phyloP scores from a whole-genome alignment of 1,140 invertebrate species.

The Rhagoletis pomonella region DNA sequence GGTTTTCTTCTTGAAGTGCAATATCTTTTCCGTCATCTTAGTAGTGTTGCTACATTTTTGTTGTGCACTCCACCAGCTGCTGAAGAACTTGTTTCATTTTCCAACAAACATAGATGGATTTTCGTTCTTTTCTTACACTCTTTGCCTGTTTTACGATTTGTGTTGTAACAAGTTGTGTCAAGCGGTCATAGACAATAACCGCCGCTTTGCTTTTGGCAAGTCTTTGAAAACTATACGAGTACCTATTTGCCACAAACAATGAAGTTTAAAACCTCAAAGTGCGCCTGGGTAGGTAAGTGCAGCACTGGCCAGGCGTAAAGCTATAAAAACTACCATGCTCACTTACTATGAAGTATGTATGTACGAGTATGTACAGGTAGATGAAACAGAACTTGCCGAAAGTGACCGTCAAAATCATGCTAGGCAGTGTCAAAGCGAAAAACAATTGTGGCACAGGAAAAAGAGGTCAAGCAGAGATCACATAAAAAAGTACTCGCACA shows the following conservation, averaged over 20 bases:
- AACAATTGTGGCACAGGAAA: constrained; percentile 46
- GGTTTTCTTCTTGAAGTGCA: not conserved
- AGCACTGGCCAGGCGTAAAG: not conserved
- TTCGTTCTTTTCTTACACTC: not conserved
- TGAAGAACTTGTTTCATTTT: not conserved
- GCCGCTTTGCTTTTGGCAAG: not conserved
- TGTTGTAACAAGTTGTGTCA: constrained; percentile 48
- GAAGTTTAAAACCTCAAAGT: constrained; percentile 1
- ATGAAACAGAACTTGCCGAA: constrained; percentile 3
- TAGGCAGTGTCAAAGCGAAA: not conserved
- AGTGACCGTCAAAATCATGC: not conserved
- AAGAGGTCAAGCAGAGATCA: constrained; percentile 45
- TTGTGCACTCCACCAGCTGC: not conserved
- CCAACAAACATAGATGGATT: not conserved
- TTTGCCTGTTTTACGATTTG: not conserved
- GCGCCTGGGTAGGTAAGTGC: not conserved
- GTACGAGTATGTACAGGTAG: too few relatives aligned
- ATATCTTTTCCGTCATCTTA: not conserved
- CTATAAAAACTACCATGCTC: not conserved
- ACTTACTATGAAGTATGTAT: not conserved
- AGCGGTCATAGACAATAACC: constrained; percentile 8
- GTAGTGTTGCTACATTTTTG: not conserved
- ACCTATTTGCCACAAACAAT: constrained; percentile 5
- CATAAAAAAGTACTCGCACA: not conserved
- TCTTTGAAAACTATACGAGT: not conserved